Conservation (phyloP, 2,888 invertebrate species). For the Harpalus rubripes region DNA sequence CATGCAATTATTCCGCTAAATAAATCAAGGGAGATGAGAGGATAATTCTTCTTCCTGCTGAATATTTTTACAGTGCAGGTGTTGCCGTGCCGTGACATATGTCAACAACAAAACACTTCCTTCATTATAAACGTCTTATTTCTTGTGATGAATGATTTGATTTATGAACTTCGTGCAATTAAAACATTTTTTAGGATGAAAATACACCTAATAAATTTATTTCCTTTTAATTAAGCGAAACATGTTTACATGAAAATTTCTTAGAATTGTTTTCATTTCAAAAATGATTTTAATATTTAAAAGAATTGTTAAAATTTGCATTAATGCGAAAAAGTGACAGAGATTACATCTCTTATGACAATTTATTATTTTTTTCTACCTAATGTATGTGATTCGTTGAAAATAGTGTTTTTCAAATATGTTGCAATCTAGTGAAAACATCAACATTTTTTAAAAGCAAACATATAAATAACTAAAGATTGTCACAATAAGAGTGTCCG, state of each 20-base stretch:
- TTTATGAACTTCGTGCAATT: not conserved
- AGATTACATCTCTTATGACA: too few relatives aligned
- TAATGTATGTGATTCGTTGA: too few relatives aligned
- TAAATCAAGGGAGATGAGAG: constrained; percentile 35
- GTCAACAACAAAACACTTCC: constrained; percentile 30
- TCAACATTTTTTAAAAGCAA: too few relatives aligned
- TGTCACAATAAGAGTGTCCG: too few relatives aligned
- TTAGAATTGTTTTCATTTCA: too few relatives aligned
- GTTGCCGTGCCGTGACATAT: constrained; percentile 11
- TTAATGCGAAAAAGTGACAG: too few relatives aligned
- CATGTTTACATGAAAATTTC: not conserved
- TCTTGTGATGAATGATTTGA: constrained; percentile 38
- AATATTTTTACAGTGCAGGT: constrained; percentile 30
- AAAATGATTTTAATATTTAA: not conserved
- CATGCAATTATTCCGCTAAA: constrained; percentile 52
- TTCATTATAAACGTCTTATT: constrained; percentile 36
- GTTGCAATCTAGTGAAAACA: too few relatives aligned
- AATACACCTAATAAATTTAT: not conserved
- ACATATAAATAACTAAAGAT: too few relatives aligned
- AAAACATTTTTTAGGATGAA: not conserved
- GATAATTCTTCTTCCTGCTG: constrained; percentile 2
- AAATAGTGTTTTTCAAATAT: too few relatives aligned
- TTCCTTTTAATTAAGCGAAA: not conserved
- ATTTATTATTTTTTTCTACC: too few relatives aligned
- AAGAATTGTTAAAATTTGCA: not conserved